These are phyloP conservation scores for Acropora tenuis DNA, from an alignment of 64 coral and sea anemone species.

Conservation along the genomic window DNA sequence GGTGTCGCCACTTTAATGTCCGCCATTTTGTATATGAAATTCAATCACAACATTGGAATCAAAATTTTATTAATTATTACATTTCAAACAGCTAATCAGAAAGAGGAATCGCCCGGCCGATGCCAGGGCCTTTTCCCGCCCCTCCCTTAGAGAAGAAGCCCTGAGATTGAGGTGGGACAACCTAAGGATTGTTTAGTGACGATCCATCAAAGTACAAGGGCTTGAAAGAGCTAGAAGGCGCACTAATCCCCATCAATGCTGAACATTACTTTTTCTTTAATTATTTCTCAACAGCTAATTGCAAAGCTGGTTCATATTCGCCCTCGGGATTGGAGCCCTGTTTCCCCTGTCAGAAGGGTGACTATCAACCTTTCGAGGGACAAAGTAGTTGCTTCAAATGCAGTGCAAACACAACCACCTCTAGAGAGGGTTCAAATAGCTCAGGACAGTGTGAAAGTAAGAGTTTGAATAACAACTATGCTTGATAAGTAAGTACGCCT, in stretches of 20 bases:
- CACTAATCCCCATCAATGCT: neutral
- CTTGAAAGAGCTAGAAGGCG: neutral
- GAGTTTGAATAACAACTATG: neutral
- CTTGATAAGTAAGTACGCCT: neutral
- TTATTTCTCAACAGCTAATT: conserved; percentile 24
- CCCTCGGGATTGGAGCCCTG: conserved; percentile 70
- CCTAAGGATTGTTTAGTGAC: neutral
- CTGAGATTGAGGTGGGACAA: too few species aligned
- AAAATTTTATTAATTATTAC: too few species aligned
- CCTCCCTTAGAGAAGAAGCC: too few species aligned
- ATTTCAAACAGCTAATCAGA: too few species aligned
- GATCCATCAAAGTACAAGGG: conserved; percentile 1
- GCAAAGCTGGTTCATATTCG: conserved; percentile 54
- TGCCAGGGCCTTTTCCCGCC: too few species aligned
- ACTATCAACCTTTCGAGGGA: conserved; percentile 9
- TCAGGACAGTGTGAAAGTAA: conserved; percentile 41
- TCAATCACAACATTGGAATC: too few species aligned
- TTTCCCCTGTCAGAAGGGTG: conserved; percentile 53
- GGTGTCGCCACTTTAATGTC: too few species aligned
- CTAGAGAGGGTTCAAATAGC: conserved; percentile 13
- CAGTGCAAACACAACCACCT: conserved; percentile 13
- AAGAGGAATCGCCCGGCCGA: too few species aligned
- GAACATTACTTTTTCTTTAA: neutral
- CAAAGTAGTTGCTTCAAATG: conserved; percentile 21
- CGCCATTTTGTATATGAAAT: too few species aligned